Evolutionary conservation across 1,140 invertebrate species (phyloP).

Genomic region (Chrysomallon squamiferum): DNA sequence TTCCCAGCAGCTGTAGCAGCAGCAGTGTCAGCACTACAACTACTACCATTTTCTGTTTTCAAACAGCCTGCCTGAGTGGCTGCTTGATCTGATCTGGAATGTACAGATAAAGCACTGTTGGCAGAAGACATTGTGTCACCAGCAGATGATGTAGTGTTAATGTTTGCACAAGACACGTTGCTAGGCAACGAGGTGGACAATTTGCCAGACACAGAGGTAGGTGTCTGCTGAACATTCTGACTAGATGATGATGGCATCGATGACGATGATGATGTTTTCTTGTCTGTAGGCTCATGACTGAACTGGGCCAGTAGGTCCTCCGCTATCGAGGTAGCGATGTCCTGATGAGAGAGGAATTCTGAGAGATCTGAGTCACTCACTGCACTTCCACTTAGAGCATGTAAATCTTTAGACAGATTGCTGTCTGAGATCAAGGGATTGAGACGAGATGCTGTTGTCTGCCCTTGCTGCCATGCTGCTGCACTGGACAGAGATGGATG

Average conservation of each 20-base stretch:
- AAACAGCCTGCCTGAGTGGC: no score
- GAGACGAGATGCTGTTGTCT: background rate
- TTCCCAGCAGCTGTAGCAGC: no score
- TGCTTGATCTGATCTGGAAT: background rate
- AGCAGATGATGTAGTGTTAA: background rate
- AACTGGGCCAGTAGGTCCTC: constrained; percentile 52
- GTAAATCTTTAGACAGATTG: constrained; percentile 27
- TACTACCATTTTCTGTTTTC: no score
- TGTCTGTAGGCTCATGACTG: constrained; percentile 20
- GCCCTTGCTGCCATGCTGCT: background rate
- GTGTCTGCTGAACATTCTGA: no score
- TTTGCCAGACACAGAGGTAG: no score
- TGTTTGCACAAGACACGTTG: no score
- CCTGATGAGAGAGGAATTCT: constrained; percentile 33
- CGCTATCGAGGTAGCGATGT: constrained; percentile 41
- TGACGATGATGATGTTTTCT: background rate
- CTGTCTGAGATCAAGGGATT: constrained; percentile 11
- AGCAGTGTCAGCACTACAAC: no score
- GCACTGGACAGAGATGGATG: constrained; percentile 13
- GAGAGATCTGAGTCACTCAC: constrained; percentile 43
- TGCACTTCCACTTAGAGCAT: constrained; percentile 9
- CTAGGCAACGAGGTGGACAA: no score
- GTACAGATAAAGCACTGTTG: constrained; percentile 8
- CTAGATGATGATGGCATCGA: background rate
- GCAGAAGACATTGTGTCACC: background rate